Base-by-base conservation (phyloP, 92 coral and sea anemone genomes). In the Epizoanthus ramosus region DNA sequence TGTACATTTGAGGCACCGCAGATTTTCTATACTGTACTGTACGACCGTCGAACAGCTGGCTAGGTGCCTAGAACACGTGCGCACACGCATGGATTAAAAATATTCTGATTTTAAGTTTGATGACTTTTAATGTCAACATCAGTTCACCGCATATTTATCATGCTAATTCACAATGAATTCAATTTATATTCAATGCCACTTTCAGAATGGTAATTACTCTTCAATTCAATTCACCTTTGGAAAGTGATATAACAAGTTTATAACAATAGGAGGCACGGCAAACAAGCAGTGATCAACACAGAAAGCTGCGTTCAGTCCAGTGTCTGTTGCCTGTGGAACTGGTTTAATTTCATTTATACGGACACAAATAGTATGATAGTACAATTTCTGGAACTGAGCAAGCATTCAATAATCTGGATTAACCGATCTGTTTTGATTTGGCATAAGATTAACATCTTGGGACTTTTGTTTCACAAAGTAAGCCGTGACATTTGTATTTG, bases 391-490 rank as follows among this genome's bases (percentile, higher is more conserved):
- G 22, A 12, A 60, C 21, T 39, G 47, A 61, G 37, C 59, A 50
- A 61, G 12, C 22, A 60, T 9, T 19, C 58, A 77, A 6, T 19
- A 54, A 22, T 57, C 23, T 12, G 41, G 71, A 77, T 43, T 13
- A 43, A 43, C 56, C 10, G 37, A 33, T 60, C 70, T 60, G 63
- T 56, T 39, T 77, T 61, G 25, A 13, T 19, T 35, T 37, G 59
- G 8, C 82, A 3, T 61, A 23, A 61, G 70, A 60, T 77, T 61
- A 24, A 21, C 28, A 77, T 58, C 66, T 43, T 17, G 19, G 5
- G 15, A 33, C 58, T 61, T 77, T 77, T 77, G 82, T 77, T 60
- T 37, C 16, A 21, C 33, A 77, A 58, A 60, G 69, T 60, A 60
- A 61, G 43, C 22, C 57, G 22, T 19, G 60, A 57, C 61, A 74